Percentiles rank a stretch among this genome's conserved stretches.
These are phyloP conservation scores for Psettodes erumei DNA, from an alignment of 2,113 vertebrate species.

Conservation along the genomic window DNA sequence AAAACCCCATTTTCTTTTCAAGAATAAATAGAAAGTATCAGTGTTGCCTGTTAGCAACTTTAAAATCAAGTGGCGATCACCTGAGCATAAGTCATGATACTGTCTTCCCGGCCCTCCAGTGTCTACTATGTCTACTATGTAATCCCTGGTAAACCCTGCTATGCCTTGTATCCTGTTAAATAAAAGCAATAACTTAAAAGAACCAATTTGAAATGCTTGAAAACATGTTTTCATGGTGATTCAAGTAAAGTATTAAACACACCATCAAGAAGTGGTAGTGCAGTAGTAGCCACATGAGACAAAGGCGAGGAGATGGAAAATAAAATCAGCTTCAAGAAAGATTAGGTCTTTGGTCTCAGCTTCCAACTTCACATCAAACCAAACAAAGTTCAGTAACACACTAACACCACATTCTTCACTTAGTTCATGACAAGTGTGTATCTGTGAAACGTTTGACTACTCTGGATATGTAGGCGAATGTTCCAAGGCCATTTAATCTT, in stretches of 20 bases:
- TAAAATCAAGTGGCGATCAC: not conserved
- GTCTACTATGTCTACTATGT: not conserved
- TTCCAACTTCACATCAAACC: constrained; percentile 12
- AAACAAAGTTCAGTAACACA: constrained; percentile 8
- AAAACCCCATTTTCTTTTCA: too few species aligned
- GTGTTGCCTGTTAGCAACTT: not conserved
- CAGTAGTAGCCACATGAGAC: not conserved
- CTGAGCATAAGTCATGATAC: not conserved
- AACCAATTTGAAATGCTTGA: not conserved
- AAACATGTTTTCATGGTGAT: not conserved
- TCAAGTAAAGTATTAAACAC: not conserved
- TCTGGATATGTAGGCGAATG: not conserved
- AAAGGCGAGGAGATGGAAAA: not conserved
- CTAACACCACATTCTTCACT: not conserved
- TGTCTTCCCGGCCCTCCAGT: not conserved
- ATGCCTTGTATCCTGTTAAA: not conserved
- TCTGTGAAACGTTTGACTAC: not conserved
- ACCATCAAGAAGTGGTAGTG: not conserved
- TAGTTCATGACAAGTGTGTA: not conserved
- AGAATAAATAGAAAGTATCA: not conserved
- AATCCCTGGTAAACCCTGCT: not conserved
- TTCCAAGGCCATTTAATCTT: not conserved
- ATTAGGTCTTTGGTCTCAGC: not conserved
- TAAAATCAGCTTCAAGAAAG: not conserved
- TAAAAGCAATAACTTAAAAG: not conserved